Evolutionary conservation across 2,888 invertebrate species (phyloP).

Genomic region (Arctia plantaginis): DNA sequence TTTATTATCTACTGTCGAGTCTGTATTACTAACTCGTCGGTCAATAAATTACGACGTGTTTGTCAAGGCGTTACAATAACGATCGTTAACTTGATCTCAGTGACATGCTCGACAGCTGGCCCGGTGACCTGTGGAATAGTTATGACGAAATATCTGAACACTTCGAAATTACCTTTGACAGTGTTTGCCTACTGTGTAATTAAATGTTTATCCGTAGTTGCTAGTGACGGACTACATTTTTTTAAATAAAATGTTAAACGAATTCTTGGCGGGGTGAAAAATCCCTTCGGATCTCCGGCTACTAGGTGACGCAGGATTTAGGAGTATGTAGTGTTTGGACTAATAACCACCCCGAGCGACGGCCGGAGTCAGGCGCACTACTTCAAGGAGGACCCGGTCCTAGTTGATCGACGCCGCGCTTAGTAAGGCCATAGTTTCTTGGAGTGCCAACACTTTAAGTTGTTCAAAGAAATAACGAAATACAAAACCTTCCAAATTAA

Average conservation of each 20-base stretch:
- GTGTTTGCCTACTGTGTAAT: neutral
- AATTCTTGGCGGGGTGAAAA: too few species aligned
- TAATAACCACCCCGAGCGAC: too few species aligned
- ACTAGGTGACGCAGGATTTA: too few species aligned
- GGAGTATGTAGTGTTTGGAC: too few species aligned
- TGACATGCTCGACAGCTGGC: conserved; percentile 32
- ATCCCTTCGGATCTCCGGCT: too few species aligned
- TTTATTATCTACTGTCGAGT: neutral
- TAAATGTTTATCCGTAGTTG: neutral
- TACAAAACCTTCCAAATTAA: neutral
- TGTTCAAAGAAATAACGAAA: too few species aligned
- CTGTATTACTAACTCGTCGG: neutral
- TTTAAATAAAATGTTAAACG: neutral
- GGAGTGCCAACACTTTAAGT: too few species aligned
- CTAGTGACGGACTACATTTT: neutral
- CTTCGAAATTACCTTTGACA: neutral
- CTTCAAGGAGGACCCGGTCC: too few species aligned
- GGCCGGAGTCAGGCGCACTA: too few species aligned
- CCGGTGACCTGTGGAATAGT: conserved; percentile 60
- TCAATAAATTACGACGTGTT: conserved; percentile 29
- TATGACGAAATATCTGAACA: conserved; percentile 33
- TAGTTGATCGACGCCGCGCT: too few species aligned
- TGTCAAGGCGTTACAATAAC: conserved; percentile 68
- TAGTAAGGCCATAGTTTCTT: too few species aligned
- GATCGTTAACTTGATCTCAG: conserved; percentile 67